phyloP scores from a whole-genome alignment of 2,113 vertebrate genomes.

The Nicator chloris region DNA sequence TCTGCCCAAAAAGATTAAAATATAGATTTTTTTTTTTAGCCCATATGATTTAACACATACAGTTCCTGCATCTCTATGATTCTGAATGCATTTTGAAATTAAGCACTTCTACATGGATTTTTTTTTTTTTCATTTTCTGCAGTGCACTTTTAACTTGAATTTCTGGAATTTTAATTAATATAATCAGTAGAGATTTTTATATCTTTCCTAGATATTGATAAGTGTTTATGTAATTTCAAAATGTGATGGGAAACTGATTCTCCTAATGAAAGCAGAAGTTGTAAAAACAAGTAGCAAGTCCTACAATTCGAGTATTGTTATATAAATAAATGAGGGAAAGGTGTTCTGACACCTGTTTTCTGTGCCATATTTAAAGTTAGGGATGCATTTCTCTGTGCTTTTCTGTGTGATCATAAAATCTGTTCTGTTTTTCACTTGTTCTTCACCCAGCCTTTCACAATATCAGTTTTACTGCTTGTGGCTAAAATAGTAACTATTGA shows the following conservation, averaged over 20 bases:
- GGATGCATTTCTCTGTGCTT: background rate
- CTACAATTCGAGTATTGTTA: background rate
- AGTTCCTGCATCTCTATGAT: constrained; percentile 37
- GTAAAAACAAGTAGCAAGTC: background rate
- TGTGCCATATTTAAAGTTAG: background rate
- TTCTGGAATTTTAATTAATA: background rate
- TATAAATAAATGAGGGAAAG: background rate
- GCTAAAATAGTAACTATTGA: background rate
- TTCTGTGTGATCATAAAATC: background rate
- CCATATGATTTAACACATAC: constrained; percentile 67
- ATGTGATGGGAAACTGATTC: background rate
- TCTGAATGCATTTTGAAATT: constrained; percentile 34
- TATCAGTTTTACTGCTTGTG: background rate
- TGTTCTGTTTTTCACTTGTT: background rate
- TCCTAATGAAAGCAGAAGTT: background rate
- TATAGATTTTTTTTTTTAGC: constrained; percentile 73
- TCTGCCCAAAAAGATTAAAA: constrained; percentile 76
- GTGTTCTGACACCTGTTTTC: background rate
- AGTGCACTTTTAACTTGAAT: background rate
- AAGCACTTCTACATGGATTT: background rate
- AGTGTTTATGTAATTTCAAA: background rate
- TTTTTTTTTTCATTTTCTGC: background rate
- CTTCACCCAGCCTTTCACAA: background rate
- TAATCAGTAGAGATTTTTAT: background rate
- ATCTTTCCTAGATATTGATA: background rate